Conservation (phyloP, 2,888 invertebrate species). For the Lepidocyrtoides sp. region DNA sequence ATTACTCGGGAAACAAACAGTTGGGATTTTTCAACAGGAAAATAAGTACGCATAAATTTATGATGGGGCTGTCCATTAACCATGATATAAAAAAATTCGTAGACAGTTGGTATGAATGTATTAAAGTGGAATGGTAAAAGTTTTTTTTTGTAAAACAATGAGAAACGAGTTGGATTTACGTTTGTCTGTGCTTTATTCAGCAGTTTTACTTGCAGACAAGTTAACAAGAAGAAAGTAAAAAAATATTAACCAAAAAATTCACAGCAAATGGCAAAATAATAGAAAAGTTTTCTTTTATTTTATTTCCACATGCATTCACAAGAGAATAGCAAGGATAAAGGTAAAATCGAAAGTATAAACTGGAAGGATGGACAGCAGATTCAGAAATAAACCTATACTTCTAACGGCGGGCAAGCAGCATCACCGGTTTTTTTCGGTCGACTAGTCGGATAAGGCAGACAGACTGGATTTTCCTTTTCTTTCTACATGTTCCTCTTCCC, state of each 20-base stretch:
- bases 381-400: no score
- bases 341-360: neutral
- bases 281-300: slow-evolving; percentile 17
- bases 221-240: no score
- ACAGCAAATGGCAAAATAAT: neutral
- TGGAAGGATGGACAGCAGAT: slow-evolving; percentile 23
- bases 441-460: slow-evolving; percentile 18
- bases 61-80: no score
- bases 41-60: no score
- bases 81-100: no score
- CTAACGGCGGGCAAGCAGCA: neutral
- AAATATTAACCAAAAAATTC: no score
- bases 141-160: no score
- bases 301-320: neutral
- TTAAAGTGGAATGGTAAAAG: no score
- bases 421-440: slow-evolving; percentile 19
- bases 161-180: no score
- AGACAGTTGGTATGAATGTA: no score
- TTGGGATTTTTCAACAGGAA: neutral
- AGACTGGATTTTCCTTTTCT: slow-evolving; percentile 4
- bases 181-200: no score
- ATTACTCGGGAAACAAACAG: slow-evolving; percentile 5
- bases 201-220: no score
- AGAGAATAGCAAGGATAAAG: neutral
- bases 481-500: neutral